Base-by-base conservation (phyloP, 1,140 invertebrate species). In the Drosophila asahinai region DNA sequence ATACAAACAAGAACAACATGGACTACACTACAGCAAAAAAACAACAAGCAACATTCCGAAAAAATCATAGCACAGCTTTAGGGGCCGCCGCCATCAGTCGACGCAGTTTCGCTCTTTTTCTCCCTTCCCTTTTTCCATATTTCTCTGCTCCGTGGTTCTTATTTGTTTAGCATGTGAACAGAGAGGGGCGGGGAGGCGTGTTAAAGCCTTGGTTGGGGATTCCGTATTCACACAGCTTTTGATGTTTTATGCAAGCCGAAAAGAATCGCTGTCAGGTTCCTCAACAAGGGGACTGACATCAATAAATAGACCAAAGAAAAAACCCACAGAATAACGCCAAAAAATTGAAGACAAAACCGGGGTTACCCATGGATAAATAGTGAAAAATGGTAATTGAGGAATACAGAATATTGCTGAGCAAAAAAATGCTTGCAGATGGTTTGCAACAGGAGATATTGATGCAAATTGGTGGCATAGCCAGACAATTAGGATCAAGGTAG, bases 191-290 rank as follows among this genome's bases (percentile, higher is more conserved):
- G 22, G 12, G 43, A 25, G 22, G 17, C 19, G 52, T 45, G 47
- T 65, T 64, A 67, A 43, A 55, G 49, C 42, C 67, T 68, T 71
- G 38, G 65, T 33, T 19, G 48, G 66, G 48, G 30, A 63, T 84
- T 81, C 67, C 60, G 77, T 82, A 82, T 78, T 89, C 81, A 71
- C 72, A 84, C 77, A 78, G 40, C 83, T 80, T 87, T 87, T 87
- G 83, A 87, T 87, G 84, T 89, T 89, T 87, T 87, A 87, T 87
- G 83, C 84, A 87, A 81, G 66, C 75, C 57, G 19, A 67, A 30
- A 27, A 42, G 38, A 71, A 47, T 51, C 49, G 49, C 51, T 63
- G 66, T 52, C 66, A 40, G 49, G 33, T 48, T 72, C n/a, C 33
- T 54, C 33, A 68, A 70, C 63, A 27, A 43, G 43, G 59, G 59